These are phyloP conservation scores for Naja naja DNA, from an alignment of 2,113 vertebrate species.

Conservation along the genomic window DNA sequence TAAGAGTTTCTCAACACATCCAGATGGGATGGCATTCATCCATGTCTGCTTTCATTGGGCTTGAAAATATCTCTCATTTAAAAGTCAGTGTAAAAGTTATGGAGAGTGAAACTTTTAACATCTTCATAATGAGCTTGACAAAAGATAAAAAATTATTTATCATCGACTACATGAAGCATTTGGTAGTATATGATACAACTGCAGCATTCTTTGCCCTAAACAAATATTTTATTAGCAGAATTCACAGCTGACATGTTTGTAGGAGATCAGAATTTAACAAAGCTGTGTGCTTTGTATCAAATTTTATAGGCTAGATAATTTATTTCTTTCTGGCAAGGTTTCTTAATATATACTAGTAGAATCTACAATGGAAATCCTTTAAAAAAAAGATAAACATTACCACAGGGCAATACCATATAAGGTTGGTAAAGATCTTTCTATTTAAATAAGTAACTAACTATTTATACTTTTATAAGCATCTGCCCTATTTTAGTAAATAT, in stretches of 20 bases:
- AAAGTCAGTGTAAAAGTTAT: not conserved
- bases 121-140: not conserved
- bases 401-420: slow-evolving; percentile 77
- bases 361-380: slow-evolving; percentile 72
- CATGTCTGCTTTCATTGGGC: not conserved
- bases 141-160: not conserved
- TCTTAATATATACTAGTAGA: slow-evolving; percentile 38
- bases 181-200: slow-evolving; percentile 21
- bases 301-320: slow-evolving; percentile 55
- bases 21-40: not conserved
- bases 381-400: slow-evolving; percentile 62
- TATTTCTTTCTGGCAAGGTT: slow-evolving; percentile 43
- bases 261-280: slow-evolving; percentile 37
- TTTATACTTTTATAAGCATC: slow-evolving; percentile 79
- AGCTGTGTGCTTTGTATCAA: slow-evolving; percentile 48
- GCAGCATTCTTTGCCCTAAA: slow-evolving; percentile 23
- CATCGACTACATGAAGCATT: slow-evolving; percentile 11
- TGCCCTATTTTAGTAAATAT: slow-evolving; percentile 80
- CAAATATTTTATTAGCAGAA: slow-evolving; percentile 35
- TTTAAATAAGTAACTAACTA: slow-evolving; percentile 82
- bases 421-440: slow-evolving; percentile 71
- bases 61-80: not conserved
- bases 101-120: not conserved
- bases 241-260: slow-evolving; percentile 10
- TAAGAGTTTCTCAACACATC: not conserved